phyloP scores from a whole-genome alignment of 2,113 vertebrate genomes.

The Vombatus ursinus region DNA sequence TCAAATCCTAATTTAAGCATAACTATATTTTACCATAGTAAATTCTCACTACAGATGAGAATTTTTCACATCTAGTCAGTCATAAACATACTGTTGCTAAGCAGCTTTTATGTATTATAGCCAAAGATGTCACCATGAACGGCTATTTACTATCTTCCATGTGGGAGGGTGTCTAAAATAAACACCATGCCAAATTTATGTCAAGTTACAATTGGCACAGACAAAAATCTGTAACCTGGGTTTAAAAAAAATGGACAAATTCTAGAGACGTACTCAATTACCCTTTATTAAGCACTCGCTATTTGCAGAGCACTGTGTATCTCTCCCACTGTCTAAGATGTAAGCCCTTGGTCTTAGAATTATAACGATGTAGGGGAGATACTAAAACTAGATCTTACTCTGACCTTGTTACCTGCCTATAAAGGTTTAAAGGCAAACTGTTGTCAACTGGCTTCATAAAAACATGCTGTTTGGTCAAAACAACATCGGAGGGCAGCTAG shows the following conservation, averaged over 20 bases:
- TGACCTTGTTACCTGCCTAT: background rate
- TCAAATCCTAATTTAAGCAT: background rate
- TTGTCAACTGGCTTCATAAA: constrained; percentile 21
- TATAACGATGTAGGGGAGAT: background rate
- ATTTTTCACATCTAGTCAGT: constrained; percentile 11
- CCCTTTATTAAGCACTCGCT: background rate
- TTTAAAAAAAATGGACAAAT: background rate
- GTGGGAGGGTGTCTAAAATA: constrained; percentile 49
- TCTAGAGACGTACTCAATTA: background rate
- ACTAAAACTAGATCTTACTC: background rate
- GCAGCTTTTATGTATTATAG: constrained; percentile 51
- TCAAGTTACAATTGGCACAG: constrained; percentile 45
- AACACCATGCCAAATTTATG: constrained; percentile 51
- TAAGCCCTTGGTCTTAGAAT: background rate
- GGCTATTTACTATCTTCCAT: background rate
- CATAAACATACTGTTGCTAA: constrained; percentile 52
- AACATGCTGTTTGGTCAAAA: background rate
- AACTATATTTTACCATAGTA: background rate
- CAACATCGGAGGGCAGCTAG: background rate
- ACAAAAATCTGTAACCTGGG: background rate
- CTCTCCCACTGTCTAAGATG: background rate
- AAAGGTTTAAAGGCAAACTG: background rate
- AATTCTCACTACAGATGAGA: constrained; percentile 40
- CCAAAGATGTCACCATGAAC: constrained; percentile 38
- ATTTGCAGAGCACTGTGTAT: background rate